Percentiles rank a stretch among this genome's conserved stretches.
These are phyloP conservation scores for Caenorhabditis sp. DNA, from an alignment of 2,888 invertebrate genomes.

Conservation along the genomic window DNA sequence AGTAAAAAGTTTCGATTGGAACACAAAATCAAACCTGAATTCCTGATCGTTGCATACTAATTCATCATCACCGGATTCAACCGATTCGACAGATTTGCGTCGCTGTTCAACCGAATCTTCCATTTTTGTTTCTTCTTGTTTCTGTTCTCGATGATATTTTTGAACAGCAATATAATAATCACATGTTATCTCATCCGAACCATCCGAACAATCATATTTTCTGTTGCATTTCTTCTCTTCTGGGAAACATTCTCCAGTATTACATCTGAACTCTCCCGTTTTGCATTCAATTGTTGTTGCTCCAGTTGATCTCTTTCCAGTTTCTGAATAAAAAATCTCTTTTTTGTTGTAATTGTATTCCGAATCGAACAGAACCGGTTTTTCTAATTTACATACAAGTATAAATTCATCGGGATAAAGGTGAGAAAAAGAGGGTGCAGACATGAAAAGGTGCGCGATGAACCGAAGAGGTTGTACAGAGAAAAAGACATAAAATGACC, in stretches of 20 bases:
- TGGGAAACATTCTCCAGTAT: slow-evolving; percentile 81
- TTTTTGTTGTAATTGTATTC: neutral
- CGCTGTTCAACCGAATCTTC: neutral
- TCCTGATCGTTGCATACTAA: slow-evolving; percentile 62
- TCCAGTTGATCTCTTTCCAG: slow-evolving; percentile 60
- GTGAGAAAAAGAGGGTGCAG: neutral
- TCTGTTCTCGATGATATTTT: slow-evolving; percentile 35
- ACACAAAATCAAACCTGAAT: no score
- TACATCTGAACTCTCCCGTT: slow-evolving; percentile 45
- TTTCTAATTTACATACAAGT: neutral
- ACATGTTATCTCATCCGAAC: slow-evolving; percentile 62
- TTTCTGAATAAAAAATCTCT: slow-evolving; percentile 43
- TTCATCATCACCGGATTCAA: slow-evolving; percentile 12
- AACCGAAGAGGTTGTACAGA: neutral
- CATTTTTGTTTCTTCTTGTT: slow-evolving; percentile 15
- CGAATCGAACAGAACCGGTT: neutral
- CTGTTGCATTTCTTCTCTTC: slow-evolving; percentile 81
- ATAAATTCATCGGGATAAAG: neutral
- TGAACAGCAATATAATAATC: slow-evolving; percentile 59
- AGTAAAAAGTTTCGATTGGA: no score
- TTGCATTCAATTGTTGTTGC: slow-evolving; percentile 14
- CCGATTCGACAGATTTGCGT: slow-evolving; percentile 3
- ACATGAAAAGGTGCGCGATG: slow-evolving; percentile 4
- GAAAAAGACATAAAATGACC: slow-evolving; percentile 8
- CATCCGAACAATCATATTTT: slow-evolving; percentile 72